Evolutionary conservation across 2,797 vertebrate genomes (phyloP), one percentile per base, ranked within the genome.

Genomic region (Xyrichtys novacula): DNA sequence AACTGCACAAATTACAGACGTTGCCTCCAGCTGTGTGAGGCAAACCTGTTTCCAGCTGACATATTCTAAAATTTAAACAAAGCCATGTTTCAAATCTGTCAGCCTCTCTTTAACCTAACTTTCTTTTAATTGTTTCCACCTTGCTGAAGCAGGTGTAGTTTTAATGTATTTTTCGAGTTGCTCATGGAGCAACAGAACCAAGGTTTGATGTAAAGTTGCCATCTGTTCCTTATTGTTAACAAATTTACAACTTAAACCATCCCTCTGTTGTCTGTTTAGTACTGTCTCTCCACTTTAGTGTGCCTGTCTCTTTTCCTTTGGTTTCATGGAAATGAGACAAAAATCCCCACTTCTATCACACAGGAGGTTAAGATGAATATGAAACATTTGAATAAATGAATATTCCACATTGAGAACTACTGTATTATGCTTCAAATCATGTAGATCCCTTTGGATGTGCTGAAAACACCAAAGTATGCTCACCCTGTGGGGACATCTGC

Each of bases 131-230:
- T 70, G 57, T 40, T 62, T 47, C 64, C 75, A n/a, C 17, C 38
- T 65, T 46, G 22, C 65, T 59, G 42, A 44, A 60, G 65, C 73
- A 84, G 72, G 68, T 74, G 66, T 68, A 56, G 47, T 61, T 74
- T 70, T 79, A 64, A 76, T 89, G 65, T 76, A 82, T 83, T 81
- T 88, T 88, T 76, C 83, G 15, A n/a, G 19, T 23, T 65, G 4
- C 28, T 52, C 47, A 5, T 12, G 20, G 28, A 42, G 50, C 65
- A 26, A 36, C 48, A 59, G 34, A 70, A 65, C 61, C 22, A 25
- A 31, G 42, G 46, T 32, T 77, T n/a, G 66, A 72, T 68, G 58
- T 48, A 54, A 43, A 67, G 58, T 36, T 42, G 55, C 16, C 26
- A 19, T 43, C 32, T 36, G 15, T 25, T 17, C 47, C 10, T 53